Evolutionary conservation across 1,140 invertebrate genomes (phyloP).

Genomic region (Drosophila miranda): DNA sequence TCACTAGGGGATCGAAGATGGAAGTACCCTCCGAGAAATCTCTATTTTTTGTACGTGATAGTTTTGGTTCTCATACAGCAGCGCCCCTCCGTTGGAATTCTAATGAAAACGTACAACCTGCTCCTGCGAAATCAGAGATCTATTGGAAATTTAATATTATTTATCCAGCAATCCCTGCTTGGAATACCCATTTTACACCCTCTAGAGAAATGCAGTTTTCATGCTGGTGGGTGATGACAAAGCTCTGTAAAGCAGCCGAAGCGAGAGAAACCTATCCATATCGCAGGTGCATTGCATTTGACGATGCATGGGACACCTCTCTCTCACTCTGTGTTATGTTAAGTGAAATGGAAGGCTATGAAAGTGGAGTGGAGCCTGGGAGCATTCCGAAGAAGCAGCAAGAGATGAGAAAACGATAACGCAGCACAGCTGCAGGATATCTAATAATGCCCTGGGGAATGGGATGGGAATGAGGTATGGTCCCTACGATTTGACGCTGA

Average conservation of each 20-base stretch:
- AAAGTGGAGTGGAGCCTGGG: constrained; percentile 48
- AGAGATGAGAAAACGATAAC: constrained; percentile 29
- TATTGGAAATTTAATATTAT: too few relatives aligned
- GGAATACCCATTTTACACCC: constrained; percentile 9
- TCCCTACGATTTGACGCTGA: constrained; percentile 42
- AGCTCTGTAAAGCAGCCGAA: constrained; percentile 22
- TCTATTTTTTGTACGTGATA: too few relatives aligned
- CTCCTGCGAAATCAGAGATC: too few relatives aligned
- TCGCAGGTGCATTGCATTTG: constrained; percentile 21
- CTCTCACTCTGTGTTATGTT: constrained; percentile 30
- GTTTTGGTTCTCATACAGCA: too few relatives aligned
- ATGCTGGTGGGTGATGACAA: constrained; percentile 30
- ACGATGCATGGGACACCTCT: not conserved
- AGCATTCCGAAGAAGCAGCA: constrained; percentile 1
- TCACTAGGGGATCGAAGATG: not conserved
- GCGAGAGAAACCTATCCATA: constrained; percentile 39
- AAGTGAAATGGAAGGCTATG: constrained; percentile 70
- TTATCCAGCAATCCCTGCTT: not conserved
- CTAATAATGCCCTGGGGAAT: constrained; percentile 18
- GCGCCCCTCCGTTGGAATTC: too few relatives aligned
- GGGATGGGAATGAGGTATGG: not conserved
- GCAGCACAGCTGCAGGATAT: constrained; percentile 25
- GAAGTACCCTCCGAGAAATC: not conserved
- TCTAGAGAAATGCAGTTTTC: constrained; percentile 7
- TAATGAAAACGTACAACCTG: too few relatives aligned